These are phyloP conservation scores for Zygaena filipendulae DNA, from an alignment of 2,888 invertebrate species.

Conservation along the genomic window DNA sequence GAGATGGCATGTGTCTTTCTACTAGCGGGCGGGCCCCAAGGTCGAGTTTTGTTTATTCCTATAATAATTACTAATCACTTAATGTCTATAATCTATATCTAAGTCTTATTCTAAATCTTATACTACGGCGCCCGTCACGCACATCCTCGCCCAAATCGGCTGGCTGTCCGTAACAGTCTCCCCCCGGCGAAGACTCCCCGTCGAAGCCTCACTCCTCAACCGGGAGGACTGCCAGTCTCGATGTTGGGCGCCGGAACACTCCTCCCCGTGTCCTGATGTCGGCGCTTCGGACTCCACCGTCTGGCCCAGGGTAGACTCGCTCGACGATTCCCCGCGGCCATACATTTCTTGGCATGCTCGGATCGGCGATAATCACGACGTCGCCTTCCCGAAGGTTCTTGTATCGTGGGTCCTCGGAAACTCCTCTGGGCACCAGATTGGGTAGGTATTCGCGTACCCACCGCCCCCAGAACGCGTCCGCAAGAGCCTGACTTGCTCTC, in stretches of 20 bases:
- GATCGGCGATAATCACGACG: conserved; percentile 11
- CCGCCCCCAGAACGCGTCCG: conserved; percentile 13
- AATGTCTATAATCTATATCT: too few species aligned
- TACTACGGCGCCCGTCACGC: too few species aligned
- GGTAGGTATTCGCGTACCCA: conserved; percentile 20
- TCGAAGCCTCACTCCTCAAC: background rate
- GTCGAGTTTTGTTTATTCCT: too few species aligned
- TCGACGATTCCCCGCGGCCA: conserved; percentile 10
- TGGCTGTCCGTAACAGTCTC: too few species aligned
- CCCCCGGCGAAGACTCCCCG: too few species aligned
- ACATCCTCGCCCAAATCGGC: too few species aligned
- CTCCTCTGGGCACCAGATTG: conserved; percentile 10
- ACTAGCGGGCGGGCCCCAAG: too few species aligned
- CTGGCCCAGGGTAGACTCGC: conserved; percentile 5
- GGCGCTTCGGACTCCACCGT: conserved; percentile 7
- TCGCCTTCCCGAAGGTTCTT: conserved; percentile 6
- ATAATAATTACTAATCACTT: too few species aligned
- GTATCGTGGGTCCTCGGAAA: conserved; percentile 5
- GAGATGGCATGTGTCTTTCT: too few species aligned
- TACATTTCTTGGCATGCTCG: conserved; percentile 4
- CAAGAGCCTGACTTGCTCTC: conserved; percentile 7
- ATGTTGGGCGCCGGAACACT: conserved; percentile 6
- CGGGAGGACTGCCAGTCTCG: conserved; percentile 1
- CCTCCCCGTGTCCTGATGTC: conserved; percentile 6
- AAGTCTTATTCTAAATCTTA: too few species aligned